A percentile compares a stretch with the other conserved stretches of the same genome.
phyloP scores from a whole-genome alignment of 2,113 vertebrate species.

The Calonectris borealis region DNA sequence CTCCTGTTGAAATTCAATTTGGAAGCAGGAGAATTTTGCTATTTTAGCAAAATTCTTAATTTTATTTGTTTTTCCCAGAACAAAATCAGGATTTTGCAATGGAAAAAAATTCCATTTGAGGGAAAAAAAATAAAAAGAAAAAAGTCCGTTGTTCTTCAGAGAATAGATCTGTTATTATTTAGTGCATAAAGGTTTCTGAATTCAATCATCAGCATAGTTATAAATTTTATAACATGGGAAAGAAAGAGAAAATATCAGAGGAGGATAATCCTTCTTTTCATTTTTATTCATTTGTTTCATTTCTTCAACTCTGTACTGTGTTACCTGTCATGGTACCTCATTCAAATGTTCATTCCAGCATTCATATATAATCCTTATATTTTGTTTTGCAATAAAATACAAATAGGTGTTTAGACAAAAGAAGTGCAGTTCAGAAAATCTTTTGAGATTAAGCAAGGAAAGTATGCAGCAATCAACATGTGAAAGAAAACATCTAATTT shows the following conservation, averaged over 20 bases:
- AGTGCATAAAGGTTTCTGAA: background rate
- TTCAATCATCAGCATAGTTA: background rate
- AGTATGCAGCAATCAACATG: background rate
- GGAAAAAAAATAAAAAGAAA: no score
- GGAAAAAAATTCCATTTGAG: background rate
- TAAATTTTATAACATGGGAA: background rate
- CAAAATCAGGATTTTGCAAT: background rate
- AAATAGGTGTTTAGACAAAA: background rate
- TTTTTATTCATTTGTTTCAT: background rate
- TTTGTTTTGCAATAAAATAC: background rate
- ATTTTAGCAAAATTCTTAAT: background rate
- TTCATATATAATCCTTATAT: background rate
- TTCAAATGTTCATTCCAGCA: background rate
- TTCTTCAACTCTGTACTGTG: background rate
- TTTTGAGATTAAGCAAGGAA: background rate
- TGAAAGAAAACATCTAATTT: background rate
- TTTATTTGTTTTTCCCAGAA: background rate
- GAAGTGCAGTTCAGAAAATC: background rate
- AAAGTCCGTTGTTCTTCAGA: background rate
- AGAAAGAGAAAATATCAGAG: background rate
- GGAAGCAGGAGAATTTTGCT: background rate
- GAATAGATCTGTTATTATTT: background rate
- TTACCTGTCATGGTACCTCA: background rate
- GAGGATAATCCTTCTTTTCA: background rate
- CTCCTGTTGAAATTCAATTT: background rate